These are phyloP conservation scores for Melinaea menophilus DNA, from an alignment of 2,888 invertebrate genomes.

Conservation along the genomic window DNA sequence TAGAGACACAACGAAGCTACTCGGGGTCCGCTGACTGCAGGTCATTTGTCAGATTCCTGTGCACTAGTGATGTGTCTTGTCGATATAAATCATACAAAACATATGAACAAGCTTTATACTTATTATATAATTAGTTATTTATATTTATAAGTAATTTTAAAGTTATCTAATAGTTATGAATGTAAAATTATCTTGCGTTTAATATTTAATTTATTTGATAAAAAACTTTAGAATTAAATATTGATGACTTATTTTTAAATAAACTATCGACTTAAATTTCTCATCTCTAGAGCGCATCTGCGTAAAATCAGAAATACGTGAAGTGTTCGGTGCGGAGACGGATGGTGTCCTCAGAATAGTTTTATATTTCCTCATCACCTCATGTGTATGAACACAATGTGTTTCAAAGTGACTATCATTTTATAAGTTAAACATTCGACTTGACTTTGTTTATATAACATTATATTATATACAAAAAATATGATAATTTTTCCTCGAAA, in stretches of 20 bases:
- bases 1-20: constrained; percentile 54
- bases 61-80: constrained; percentile 38
- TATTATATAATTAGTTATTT: too few species aligned
- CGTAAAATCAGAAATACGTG: constrained; percentile 32
- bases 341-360: constrained; percentile 33
- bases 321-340: constrained; percentile 30
- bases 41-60: constrained; percentile 61
- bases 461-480: too few species aligned
- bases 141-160: too few species aligned
- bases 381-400: constrained; percentile 6
- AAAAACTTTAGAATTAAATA: background rate
- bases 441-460: too few species aligned
- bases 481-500: too few species aligned
- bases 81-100: constrained; percentile 3
- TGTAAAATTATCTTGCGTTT: too few species aligned
- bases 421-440: background rate
- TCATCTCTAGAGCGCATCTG: constrained; percentile 32
- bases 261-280: constrained; percentile 13
- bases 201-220: too few species aligned
- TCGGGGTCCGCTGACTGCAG: constrained; percentile 50
- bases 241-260: constrained; percentile 1
- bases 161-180: too few species aligned
- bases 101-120: too few species aligned
- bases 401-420: background rate
- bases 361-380: constrained; percentile 33